Conservation (phyloP, 2,113 vertebrate species). For the Colius striatus region DNA sequence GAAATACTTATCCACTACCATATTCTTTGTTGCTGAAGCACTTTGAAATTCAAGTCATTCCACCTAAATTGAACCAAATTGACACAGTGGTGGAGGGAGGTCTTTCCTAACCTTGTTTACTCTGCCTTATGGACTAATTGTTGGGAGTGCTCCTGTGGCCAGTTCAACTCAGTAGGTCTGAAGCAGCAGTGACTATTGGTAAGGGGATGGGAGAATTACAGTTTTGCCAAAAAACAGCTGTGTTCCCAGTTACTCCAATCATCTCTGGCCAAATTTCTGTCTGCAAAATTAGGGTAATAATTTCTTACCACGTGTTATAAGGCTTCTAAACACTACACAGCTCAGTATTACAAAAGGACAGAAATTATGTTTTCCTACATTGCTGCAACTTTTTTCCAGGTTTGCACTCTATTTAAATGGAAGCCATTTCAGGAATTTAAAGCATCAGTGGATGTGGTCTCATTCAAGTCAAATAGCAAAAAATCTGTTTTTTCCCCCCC, state of each 20-base stretch:
- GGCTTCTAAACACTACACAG: not conserved
- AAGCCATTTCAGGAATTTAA: not conserved
- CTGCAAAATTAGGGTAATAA: not conserved
- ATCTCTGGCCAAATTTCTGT: not conserved
- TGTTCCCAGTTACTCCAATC: not conserved
- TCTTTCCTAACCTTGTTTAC: not conserved
- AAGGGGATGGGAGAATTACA: not conserved
- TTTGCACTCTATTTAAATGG: not conserved
- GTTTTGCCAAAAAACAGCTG: not conserved
- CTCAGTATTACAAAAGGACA: not conserved
- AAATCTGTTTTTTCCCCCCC: not conserved
- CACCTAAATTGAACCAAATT: not conserved
- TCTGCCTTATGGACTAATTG: not conserved
- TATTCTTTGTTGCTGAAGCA: not conserved
- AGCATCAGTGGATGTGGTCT: not conserved
- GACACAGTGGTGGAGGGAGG: accelerated
- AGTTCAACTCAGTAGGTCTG: not conserved
- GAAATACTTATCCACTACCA: not conserved
- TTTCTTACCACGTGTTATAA: not conserved
- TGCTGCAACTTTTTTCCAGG: not conserved
- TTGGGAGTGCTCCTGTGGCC: not conserved
- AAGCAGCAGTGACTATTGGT: not conserved
- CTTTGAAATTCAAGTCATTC: not conserved
- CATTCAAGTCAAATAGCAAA: not conserved
- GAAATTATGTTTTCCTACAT: not conserved